phyloP scores from a whole-genome alignment of 1,140 invertebrate genomes.

The Papilio helenus region DNA sequence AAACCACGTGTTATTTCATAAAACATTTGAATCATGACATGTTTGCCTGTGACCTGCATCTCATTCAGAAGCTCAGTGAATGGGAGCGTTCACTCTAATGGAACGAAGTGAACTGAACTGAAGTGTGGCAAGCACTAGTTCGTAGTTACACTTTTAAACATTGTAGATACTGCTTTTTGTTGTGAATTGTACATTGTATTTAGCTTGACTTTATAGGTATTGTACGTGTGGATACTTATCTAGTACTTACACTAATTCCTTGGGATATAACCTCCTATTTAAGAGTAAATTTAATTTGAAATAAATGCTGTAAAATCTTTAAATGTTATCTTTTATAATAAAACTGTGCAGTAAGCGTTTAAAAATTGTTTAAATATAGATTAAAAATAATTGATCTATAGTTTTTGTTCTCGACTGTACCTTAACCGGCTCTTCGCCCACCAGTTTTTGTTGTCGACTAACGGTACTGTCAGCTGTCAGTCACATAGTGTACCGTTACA shows the following conservation, averaged over 20 bases:
- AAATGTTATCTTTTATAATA: too few relatives aligned
- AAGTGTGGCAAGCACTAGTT: not conserved
- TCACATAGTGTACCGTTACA: not conserved
- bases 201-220: too few relatives aligned
- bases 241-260: too few relatives aligned
- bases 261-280: too few relatives aligned
- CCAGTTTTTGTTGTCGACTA: not conserved
- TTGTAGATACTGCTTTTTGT: not conserved
- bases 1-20: not conserved
- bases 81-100: constrained; percentile 2
- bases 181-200: too few relatives aligned
- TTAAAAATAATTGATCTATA: not conserved
- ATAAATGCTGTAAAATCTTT: too few relatives aligned
- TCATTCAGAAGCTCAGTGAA: not conserved
- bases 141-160: not conserved
- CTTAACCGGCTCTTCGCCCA: not conserved
- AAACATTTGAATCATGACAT: not conserved
- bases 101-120: constrained; percentile 3
- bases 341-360: not conserved
- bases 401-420: constrained; percentile 6
- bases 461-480: constrained; percentile 22
- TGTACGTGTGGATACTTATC: too few relatives aligned
- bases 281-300: too few relatives aligned
- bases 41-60: not conserved
- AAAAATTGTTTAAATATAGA: not conserved